A percentile compares a stretch with the other conserved stretches of the same genome.
These are phyloP conservation scores for Batillaria attramentaria DNA, from an alignment of 1,140 invertebrate genomes.

Conservation along the genomic window DNA sequence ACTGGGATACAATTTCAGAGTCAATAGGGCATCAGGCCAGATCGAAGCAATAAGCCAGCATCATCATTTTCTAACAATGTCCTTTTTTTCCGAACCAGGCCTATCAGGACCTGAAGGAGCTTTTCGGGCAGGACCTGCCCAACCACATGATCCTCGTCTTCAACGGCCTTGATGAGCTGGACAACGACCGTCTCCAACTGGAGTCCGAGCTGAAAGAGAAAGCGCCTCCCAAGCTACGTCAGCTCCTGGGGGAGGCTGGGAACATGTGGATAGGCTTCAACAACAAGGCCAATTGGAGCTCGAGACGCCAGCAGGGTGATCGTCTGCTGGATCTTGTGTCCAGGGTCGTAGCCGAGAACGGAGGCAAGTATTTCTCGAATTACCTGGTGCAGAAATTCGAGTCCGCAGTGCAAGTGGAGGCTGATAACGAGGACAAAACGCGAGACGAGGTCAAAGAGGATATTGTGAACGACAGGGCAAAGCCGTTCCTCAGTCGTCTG, in stretches of 20 bases:
- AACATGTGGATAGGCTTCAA: slow-evolving; percentile 9
- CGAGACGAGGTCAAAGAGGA: slow-evolving; percentile 2
- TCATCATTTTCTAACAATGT: too few relatives aligned
- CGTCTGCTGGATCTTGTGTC: neutral
- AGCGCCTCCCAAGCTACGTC: slow-evolving; percentile 7
- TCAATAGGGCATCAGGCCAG: too few relatives aligned
- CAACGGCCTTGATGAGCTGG: too few relatives aligned
- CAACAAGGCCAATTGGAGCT: slow-evolving; percentile 6
- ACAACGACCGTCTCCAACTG: too few relatives aligned
- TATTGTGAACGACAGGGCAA: neutral
- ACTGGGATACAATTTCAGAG: too few relatives aligned
- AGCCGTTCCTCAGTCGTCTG: neutral
- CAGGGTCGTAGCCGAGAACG: neutral
- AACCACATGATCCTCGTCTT: neutral
- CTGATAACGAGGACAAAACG: neutral
- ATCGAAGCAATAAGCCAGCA: too few relatives aligned
- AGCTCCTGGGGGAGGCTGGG: neutral
- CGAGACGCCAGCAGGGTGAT: neutral
- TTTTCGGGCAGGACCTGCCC: neutral
- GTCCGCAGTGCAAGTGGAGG: neutral
- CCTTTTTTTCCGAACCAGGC: too few relatives aligned
- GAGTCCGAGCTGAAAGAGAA: too few relatives aligned
- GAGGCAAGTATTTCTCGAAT: neutral
- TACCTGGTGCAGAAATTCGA: neutral
- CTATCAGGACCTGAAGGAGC: neutral